These are phyloP conservation scores for Xestia xanthographa DNA, from an alignment of 2,888 invertebrate genomes.

Conservation along the genomic window DNA sequence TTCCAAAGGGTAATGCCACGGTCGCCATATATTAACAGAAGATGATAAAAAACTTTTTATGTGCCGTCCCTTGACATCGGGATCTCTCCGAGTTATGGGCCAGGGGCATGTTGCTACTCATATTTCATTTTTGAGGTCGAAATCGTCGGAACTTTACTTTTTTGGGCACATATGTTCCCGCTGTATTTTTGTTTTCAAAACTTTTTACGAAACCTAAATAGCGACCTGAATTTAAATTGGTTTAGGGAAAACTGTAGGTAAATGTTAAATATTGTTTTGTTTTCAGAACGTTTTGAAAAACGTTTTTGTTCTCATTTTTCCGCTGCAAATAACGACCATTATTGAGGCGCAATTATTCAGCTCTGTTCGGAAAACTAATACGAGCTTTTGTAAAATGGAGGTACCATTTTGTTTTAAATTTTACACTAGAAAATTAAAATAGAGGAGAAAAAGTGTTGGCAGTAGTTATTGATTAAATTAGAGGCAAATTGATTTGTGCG, in stretches of 20 bases:
- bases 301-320: slow-evolving; percentile 17
- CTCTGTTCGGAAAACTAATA: slow-evolving; percentile 4
- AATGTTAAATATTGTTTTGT: slow-evolving; percentile 32
- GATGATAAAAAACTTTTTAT: slow-evolving; percentile 66
- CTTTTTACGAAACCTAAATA: slow-evolving; percentile 52
- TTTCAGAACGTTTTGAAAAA: slow-evolving; percentile 3
- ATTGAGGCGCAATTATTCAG: not conserved
- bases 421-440: slow-evolving; percentile 20
- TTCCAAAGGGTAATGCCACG: slow-evolving; percentile 62
- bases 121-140: slow-evolving; percentile 63
- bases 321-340: slow-evolving; percentile 14
- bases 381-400: slow-evolving; percentile 21
- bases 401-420: not conserved
- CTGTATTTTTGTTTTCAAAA: slow-evolving; percentile 47
- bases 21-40: slow-evolving; percentile 60
- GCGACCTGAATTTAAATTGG: slow-evolving; percentile 38
- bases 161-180: slow-evolving; percentile 38
- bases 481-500: slow-evolving; percentile 53
- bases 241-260: slow-evolving; percentile 13
- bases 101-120: slow-evolving; percentile 55
- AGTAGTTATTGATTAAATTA: slow-evolving; percentile 57
- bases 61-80: slow-evolving; percentile 49
- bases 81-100: slow-evolving; percentile 58
- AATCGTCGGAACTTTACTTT: slow-evolving; percentile 53
- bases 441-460: not conserved